Conservation (phyloP, 2,888 invertebrate species). For the Thereva unica region DNA sequence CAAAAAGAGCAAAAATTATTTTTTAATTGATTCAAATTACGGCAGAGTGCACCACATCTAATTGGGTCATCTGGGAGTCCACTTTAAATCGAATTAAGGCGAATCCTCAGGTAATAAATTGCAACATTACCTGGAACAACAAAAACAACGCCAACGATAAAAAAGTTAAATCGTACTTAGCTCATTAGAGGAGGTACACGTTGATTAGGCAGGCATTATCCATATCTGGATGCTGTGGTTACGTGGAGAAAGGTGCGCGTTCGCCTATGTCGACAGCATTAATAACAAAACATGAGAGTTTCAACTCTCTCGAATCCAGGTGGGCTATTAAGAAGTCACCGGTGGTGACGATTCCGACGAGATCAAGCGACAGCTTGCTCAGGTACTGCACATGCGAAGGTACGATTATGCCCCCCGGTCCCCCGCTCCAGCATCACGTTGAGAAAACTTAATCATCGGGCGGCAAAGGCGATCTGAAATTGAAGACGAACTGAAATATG, state of each 20-base stretch:
- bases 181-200: too few relatives aligned
- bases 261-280: slow-evolving; percentile 3
- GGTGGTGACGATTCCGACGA: not conserved
- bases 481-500: not conserved
- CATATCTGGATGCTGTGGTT: not conserved
- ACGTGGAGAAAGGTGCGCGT: not conserved
- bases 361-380: slow-evolving; percentile 13
- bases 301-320: too few relatives aligned
- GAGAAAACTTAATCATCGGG: slow-evolving; percentile 28
- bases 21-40: slow-evolving; percentile 11
- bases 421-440: not conserved
- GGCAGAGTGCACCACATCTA: not conserved
- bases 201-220: too few relatives aligned
- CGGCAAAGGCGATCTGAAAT: not conserved
- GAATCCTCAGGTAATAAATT: not conserved
- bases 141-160: too few relatives aligned
- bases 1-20: slow-evolving; percentile 17
- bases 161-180: too few relatives aligned
- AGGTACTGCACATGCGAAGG: slow-evolving; percentile 18
- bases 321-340: slow-evolving; percentile 24
- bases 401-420: slow-evolving; percentile 8
- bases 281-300: not conserved
- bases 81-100: not conserved
- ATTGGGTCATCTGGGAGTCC: slow-evolving; percentile 17
- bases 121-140: too few relatives aligned